Base-by-base conservation (phyloP, 37 sponge, comb jelly and placozoan genomes). In the Spongilla lacustris region DNA sequence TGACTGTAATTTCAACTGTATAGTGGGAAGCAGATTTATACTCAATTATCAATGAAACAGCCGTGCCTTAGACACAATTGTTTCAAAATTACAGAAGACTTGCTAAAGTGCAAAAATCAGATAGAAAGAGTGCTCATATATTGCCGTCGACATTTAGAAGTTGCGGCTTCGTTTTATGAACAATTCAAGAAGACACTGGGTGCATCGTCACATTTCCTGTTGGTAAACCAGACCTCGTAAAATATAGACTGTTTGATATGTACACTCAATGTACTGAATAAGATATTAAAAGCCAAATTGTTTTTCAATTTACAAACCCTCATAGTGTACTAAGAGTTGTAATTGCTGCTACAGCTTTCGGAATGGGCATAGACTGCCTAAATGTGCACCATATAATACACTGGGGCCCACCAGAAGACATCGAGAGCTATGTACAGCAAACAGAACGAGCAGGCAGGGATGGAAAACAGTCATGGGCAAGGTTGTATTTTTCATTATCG, bases 351-450 rank as follows among this genome's bases (percentile, higher is more conserved):
- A 35, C 77, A 32, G 85, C 85, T 17, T 85, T 85, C 30, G 75
- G 85, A 21, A 76, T 85, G 78, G 85, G 85, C 28, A 33, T 85
- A 49, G 71, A 85, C 76, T 37, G n/a, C 26, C 84, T 76, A 41
- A 29, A 84, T 25, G 72, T 84, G 24, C 84, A 46, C 19, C 28
- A 74, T 14, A 34, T 76, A 22, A 25, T 85, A 23, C 78, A 85
- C 70, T 67, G 21, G 34, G 78, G 85, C n/a, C 71, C 78, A 17
- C 75, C 85, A 36, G 70, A 76, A 23, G 85, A 85, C 70, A 9
- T 76, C 22, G 85, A 85, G 66, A 69, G 38, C 13, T 85, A 77
- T 46, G 13, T 85, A 23, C 85, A 85, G 41, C 36, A 76, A 48
- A 76, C 71, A 30, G 78, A 78, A 23, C 49, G 85, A 23, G 78